Conservation (phyloP, 2,113 vertebrate genomes). For the Bos javanicus region DNA sequence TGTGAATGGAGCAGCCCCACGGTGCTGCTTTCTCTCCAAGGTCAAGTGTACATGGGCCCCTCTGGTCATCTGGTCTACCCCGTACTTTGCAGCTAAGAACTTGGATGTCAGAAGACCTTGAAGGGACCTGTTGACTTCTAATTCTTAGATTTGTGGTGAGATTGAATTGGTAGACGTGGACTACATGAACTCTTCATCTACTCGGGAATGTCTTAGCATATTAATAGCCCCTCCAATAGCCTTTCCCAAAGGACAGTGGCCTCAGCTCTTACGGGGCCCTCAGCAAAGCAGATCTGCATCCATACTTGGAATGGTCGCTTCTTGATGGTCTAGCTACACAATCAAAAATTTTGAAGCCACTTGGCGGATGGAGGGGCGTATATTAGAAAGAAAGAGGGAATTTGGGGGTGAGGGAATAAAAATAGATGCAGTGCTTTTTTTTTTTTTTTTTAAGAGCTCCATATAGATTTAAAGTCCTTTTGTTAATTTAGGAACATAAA, state of each 20-base stretch:
- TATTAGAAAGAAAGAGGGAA: neutral
- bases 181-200: neutral
- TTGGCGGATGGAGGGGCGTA: accelerated
- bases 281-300: neutral
- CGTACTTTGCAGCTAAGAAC: neutral
- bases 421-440: slow-evolving; percentile 10
- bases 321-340: neutral
- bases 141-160: neutral
- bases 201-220: accelerated
- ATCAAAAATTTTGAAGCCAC: neutral
- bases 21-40: neutral
- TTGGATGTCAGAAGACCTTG: neutral
- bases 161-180: neutral
- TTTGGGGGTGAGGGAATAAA: slow-evolving; percentile 37
- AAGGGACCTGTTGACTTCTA: neutral
- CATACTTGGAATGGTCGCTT: accelerated
- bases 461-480: slow-evolving; percentile 71
- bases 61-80: neutral
- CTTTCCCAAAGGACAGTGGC: neutral
- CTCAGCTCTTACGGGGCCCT: neutral
- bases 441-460: slow-evolving; percentile 40
- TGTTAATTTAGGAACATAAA: slow-evolving; percentile 75
- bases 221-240: neutral
- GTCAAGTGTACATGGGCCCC: accelerated
- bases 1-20: too few relatives aligned